A percentile compares a stretch with the other conserved stretches of the same genome.
phyloP scores from a whole-genome alignment of 2,797 vertebrate species.

The Chrysocyon brachyurus region DNA sequence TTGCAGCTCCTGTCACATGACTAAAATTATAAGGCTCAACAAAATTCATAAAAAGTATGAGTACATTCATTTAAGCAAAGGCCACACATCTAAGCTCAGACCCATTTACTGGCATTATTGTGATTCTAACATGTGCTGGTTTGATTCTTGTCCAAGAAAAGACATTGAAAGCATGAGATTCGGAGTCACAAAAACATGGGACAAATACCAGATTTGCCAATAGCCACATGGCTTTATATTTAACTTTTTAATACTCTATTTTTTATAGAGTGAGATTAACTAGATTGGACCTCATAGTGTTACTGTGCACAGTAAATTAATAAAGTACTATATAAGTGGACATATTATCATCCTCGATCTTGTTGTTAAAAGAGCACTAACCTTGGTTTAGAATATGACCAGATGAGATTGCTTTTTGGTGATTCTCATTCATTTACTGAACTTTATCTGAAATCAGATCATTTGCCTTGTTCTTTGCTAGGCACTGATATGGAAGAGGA shows the following conservation, averaged over 20 bases:
- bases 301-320: background rate
- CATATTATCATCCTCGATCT: background rate
- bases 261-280: background rate
- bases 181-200: background rate
- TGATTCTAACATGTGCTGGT: slow-evolving; percentile 6
- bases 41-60: slow-evolving; percentile 51
- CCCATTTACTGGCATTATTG: background rate
- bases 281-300: background rate
- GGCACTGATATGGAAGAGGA: background rate
- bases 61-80: background rate
- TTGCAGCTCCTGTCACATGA: background rate
- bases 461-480: background rate
- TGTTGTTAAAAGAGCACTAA: background rate
- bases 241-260: background rate
- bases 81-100: background rate
- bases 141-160: background rate
- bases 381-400: background rate
- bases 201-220: background rate
- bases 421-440: background rate
- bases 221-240: background rate
- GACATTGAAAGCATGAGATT: background rate
- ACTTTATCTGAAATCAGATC: background rate
- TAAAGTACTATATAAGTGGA: background rate
- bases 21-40: slow-evolving; percentile 25
- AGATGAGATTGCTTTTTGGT: background rate